Conservation (phyloP, 2,888 invertebrate species). For the Artemia sinica region DNA sequence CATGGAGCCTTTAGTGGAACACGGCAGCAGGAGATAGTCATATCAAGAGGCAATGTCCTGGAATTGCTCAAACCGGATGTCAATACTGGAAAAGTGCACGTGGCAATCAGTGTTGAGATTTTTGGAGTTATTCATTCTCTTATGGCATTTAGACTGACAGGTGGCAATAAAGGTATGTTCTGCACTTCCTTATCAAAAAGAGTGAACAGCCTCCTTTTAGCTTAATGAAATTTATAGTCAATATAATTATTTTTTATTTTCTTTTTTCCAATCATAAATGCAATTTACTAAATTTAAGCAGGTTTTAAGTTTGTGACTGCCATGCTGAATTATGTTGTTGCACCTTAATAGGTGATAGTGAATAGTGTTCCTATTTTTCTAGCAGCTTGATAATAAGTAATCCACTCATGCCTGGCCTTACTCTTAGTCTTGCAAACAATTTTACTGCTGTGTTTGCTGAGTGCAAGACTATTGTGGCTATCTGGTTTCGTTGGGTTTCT, state of each 20-base stretch:
- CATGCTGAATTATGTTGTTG: no score
- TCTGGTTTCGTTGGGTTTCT: no score
- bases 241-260: slow-evolving; percentile 18
- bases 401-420: no score
- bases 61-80: slow-evolving; percentile 88
- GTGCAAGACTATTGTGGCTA: no score
- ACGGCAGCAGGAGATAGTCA: slow-evolving; percentile 87
- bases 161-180: slow-evolving; percentile 71
- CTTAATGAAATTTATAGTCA: slow-evolving; percentile 6
- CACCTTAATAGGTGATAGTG: no score
- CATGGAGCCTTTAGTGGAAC: slow-evolving; percentile 97
- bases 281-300: no score
- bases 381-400: no score
- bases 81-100: slow-evolving; percentile 94
- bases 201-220: not conserved
- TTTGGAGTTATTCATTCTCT: slow-evolving; percentile 92
- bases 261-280: no score
- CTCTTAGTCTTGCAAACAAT: no score
- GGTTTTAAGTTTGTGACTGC: no score
- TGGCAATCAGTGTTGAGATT: slow-evolving; percentile 76
- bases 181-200: not conserved
- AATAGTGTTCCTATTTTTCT: no score
- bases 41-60: slow-evolving; percentile 82
- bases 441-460: no score
- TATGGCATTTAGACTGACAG: slow-evolving; percentile 89